Evolutionary conservation across 2,888 invertebrate genomes (phyloP).

Genomic region (Hypselothyrea guttata): DNA sequence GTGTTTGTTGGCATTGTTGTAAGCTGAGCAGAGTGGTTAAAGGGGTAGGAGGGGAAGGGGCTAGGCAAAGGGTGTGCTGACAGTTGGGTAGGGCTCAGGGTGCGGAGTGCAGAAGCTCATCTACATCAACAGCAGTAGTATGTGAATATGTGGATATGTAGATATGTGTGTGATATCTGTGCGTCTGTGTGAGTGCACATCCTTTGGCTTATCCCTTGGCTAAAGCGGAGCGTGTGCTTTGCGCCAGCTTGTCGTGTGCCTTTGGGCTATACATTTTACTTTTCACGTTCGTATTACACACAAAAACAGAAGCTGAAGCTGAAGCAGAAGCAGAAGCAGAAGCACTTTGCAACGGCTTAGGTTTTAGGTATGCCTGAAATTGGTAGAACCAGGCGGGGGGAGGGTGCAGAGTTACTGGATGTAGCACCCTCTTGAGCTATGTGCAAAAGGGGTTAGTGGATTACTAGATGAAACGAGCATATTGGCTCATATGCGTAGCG

Average conservation of each 20-base stretch:
- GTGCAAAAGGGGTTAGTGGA: constrained; percentile 43
- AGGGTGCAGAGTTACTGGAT: neutral
- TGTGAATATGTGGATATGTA: constrained; percentile 28
- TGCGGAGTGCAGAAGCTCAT: too few relatives aligned
- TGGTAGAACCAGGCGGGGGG: neutral
- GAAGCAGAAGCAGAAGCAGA: constrained; percentile 58
- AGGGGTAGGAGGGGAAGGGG: constrained; percentile 12
- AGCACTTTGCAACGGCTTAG: constrained; percentile 70
- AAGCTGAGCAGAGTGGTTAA: constrained; percentile 24
- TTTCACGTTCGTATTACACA: constrained; percentile 57
- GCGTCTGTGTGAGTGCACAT: constrained; percentile 42
- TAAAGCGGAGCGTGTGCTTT: constrained; percentile 42
- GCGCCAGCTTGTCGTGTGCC: constrained; percentile 50
- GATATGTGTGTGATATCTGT: neutral
- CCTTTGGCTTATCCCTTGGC: constrained; percentile 61
- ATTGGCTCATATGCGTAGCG: constrained; percentile 5
- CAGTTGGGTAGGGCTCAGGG: constrained; percentile 21
- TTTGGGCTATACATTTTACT: constrained; percentile 59
- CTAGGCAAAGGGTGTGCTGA: constrained; percentile 31
- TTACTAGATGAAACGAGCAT: constrained; percentile 45
- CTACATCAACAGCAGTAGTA: too few relatives aligned
- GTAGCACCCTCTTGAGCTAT: constrained; percentile 19
- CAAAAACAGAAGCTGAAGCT: too few relatives aligned
- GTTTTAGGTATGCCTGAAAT: constrained; percentile 50
- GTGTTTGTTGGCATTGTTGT: constrained; percentile 45